phyloP scores from a whole-genome alignment of 2,888 invertebrate genomes.

The Tetanocera ferruginea region DNA sequence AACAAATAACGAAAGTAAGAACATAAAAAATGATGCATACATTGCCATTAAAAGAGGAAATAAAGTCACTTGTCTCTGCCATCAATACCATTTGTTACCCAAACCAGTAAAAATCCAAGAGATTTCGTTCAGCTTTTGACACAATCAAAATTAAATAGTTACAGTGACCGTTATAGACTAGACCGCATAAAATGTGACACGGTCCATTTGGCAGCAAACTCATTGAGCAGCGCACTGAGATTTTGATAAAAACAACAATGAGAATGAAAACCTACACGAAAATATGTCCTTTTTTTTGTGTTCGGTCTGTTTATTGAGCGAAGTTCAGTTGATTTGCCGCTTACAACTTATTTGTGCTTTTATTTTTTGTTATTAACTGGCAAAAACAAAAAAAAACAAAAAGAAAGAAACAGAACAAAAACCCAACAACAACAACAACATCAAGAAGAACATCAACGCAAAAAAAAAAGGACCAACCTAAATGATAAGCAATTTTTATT shows the following conservation, averaged over 20 bases:
- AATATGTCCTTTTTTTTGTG: constrained; percentile 22
- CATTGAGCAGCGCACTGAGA: background rate
- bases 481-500: constrained; percentile 39
- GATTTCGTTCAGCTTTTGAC: no score
- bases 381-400: background rate
- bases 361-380: constrained; percentile 10
- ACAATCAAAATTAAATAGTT: background rate
- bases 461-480: background rate
- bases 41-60: no score
- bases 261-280: background rate
- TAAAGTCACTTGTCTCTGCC: no score
- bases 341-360: constrained; percentile 6
- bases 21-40: no score
- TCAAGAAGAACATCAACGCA: background rate
- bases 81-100: no score
- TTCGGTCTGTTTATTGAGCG: background rate
- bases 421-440: background rate
- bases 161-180: background rate
- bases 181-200: background rate
- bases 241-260: background rate
- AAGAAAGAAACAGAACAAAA: no score
- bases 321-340: constrained; percentile 12
- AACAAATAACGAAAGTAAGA: no score
- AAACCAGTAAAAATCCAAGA: no score
- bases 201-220: no score